Evolutionary conservation across 2,888 invertebrate species (phyloP).

Genomic region (Tethea ocularis): DNA sequence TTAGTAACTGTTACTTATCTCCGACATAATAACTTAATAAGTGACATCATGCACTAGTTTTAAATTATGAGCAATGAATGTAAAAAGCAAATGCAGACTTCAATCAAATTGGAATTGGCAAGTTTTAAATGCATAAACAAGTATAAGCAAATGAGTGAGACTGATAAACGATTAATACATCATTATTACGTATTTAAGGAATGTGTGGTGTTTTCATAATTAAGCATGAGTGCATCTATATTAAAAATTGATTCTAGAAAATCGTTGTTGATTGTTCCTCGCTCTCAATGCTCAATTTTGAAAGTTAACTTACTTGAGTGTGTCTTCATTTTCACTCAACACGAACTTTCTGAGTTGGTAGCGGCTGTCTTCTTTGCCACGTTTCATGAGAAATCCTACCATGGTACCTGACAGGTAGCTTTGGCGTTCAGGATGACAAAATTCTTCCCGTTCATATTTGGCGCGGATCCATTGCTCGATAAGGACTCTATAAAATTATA

Average conservation of each 20-base stretch:
- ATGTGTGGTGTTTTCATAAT: slow-evolving; percentile 1
- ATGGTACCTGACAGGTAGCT: slow-evolving; percentile 91
- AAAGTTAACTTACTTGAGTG: slow-evolving; percentile 83
- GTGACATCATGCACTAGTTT: slow-evolving; percentile 8
- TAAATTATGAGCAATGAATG: slow-evolving; percentile 4
- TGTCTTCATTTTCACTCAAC: slow-evolving; percentile 91
- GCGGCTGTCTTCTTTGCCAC: slow-evolving; percentile 93
- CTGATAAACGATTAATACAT: slow-evolving; percentile 15
- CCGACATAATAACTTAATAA: neutral
- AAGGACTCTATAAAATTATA: slow-evolving; percentile 86
- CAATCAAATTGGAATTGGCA: neutral
- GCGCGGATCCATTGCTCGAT: slow-evolving; percentile 96
- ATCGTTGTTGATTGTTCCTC: neutral
- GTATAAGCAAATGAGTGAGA: slow-evolving; percentile 31
- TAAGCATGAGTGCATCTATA: neutral
- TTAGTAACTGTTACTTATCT: neutral
- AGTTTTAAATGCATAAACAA: slow-evolving; percentile 19
- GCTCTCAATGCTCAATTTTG: slow-evolving; percentile 12
- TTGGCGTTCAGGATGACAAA: slow-evolving; percentile 91
- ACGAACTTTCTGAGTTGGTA: slow-evolving; percentile 94
- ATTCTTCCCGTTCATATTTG: slow-evolving; percentile 95
- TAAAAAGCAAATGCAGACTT: slow-evolving; percentile 2
- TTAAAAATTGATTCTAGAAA: neutral
- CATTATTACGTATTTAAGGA: slow-evolving; percentile 7
- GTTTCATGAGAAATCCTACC: slow-evolving; percentile 94